Base-by-base conservation (phyloP, 2,113 vertebrate genomes). In the Ibidorhyncha struthersii region DNA sequence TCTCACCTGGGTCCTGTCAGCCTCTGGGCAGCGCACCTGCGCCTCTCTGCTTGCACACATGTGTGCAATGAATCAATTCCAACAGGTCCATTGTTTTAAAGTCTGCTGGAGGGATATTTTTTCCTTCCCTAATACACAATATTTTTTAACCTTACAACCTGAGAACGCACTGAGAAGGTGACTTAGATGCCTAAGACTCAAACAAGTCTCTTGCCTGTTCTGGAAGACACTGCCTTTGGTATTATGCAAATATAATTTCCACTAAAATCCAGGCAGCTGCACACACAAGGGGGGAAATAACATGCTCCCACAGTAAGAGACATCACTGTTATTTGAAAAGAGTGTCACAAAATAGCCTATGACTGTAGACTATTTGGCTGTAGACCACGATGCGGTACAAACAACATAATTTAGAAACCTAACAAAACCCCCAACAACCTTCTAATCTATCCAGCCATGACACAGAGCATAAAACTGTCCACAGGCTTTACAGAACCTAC, bases 401-500 rank as follows among this genome's bases (percentile, higher is more conserved):
- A 65, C 16, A 56, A 6, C 4, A 41, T n/a, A 1, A n/a, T 56
- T 70, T 14, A n/a, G 70, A 89, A 72, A 84, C 16, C 36, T 58
- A 78, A 43, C 15, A 70, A 89, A 82, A 26, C 3, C 6, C 30
- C 34, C 66, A 91, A 10, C 17, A 34, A 22, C 30, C 77, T 79
- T 49, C 12, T 45, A 12, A 65, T 56, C 36, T 80, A 32, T 72
- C 58, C 61, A 61, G 22, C 16, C 41, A n/a, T 25, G 15, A 81
- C 58, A n/a, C 40, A 87, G 72, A 84, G 10, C 12, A 22, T 27
- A 84, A 14, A 4, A 58, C 34, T 56, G 20, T 63, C 40, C 62
- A 61, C 55, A 71, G 5, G 55, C 32, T 96, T 78, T 10, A 58
- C 0, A 89, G 63, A 76, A 99, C 99, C 34, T 98, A 99, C 99